Percentiles rank a stretch among this genome's conserved stretches.
Evolutionary conservation across 2,113 vertebrate species (phyloP).

Genomic region (Stercorarius parasiticus): DNA sequence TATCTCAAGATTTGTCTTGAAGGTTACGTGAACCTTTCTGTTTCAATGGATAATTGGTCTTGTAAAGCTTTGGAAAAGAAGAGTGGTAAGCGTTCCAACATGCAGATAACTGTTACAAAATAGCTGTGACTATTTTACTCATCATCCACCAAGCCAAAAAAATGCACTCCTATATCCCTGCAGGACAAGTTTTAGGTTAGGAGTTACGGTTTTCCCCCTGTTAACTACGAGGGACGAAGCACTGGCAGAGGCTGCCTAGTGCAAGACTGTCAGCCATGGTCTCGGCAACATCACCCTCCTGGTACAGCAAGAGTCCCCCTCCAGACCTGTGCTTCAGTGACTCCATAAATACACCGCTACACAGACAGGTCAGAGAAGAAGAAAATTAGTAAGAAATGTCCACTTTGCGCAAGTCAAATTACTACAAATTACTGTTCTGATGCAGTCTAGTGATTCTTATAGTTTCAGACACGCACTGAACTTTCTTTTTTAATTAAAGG

Average conservation of each 20-base stretch:
- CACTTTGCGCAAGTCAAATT: neutral
- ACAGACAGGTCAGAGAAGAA: neutral
- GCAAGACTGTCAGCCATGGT: fast-evolving
- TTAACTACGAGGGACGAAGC: neutral
- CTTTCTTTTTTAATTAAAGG: slow-evolving; percentile 41
- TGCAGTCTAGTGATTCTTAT: slow-evolving; percentile 12
- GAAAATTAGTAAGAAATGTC: slow-evolving; percentile 11
- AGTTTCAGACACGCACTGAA: neutral
- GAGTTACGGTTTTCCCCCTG: neutral
- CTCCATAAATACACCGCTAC: neutral
- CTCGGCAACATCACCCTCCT: neutral
- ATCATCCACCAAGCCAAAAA: neutral
- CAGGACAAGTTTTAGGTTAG: neutral
- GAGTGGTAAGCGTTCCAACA: neutral
- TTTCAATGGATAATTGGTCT: neutral
- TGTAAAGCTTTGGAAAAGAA: neutral
- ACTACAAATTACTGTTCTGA: neutral
- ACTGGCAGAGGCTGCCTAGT: neutral
- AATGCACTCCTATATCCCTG: no score
- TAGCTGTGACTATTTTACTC: neutral
- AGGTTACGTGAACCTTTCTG: neutral
- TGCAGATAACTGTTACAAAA: neutral
- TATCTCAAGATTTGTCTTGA: neutral
- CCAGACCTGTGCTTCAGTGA: neutral
- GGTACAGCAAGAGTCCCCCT: neutral